phyloP scores from a whole-genome alignment of 2,888 invertebrate species.

The Trisateles emortualis region DNA sequence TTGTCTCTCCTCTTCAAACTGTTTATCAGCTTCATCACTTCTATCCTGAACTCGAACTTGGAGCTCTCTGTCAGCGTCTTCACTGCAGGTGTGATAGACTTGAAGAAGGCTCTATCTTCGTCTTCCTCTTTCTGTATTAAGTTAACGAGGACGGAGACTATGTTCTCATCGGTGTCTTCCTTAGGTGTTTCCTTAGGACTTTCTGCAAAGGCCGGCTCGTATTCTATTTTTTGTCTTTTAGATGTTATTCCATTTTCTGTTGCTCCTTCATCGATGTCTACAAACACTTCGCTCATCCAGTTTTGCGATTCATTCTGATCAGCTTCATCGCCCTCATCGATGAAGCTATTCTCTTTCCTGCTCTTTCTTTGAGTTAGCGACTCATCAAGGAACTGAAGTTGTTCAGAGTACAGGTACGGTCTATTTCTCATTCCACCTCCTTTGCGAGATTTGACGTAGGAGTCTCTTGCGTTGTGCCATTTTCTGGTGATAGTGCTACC shows the following conservation, averaged over 20 bases:
- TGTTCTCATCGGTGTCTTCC: slow-evolving; percentile 49
- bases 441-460: slow-evolving; percentile 62
- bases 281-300: slow-evolving; percentile 61
- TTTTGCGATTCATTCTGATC: slow-evolving; percentile 51
- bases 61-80: slow-evolving; percentile 62
- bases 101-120: slow-evolving; percentile 74
- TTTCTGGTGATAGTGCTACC: slow-evolving; percentile 60
- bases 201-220: background rate
- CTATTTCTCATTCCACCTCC: slow-evolving; percentile 27
- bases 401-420: slow-evolving; percentile 63
- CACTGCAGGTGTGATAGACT: slow-evolving; percentile 68
- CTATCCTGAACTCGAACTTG: slow-evolving; percentile 69
- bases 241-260: slow-evolving; percentile 25
- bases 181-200: slow-evolving; percentile 22
- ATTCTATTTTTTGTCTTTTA: slow-evolving; percentile 50
- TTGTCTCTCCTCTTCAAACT: slow-evolving; percentile 54
- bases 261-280: slow-evolving; percentile 53
- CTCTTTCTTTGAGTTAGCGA: slow-evolving; percentile 16
- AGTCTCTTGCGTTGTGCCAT: slow-evolving; percentile 67
- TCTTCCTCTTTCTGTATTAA: slow-evolving; percentile 72
- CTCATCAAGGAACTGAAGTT: slow-evolving; percentile 60
- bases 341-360: slow-evolving; percentile 26
- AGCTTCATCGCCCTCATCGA: slow-evolving; percentile 41
- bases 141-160: slow-evolving; percentile 60
- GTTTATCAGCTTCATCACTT: slow-evolving; percentile 67